Evolutionary conservation across 2,797 vertebrate species (phyloP).

Genomic region (Danio tinwini): DNA sequence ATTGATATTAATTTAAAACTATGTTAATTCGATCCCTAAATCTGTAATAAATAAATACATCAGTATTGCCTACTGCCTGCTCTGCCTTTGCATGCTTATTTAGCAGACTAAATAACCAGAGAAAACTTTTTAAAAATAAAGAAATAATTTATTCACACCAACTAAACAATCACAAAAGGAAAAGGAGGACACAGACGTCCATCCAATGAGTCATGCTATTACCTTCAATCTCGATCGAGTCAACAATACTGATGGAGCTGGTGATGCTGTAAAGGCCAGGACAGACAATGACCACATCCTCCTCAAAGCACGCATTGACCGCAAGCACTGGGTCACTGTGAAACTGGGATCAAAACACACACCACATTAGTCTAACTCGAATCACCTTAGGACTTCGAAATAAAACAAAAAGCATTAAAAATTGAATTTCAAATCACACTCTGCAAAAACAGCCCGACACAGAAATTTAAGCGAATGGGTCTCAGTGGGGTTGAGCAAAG

Average conservation of each 20-base stretch:
- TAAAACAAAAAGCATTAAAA: neutral
- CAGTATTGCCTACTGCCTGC: too few relatives aligned
- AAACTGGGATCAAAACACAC: conserved; percentile 76
- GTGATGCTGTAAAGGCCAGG: conserved; percentile 85
- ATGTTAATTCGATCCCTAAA: too few relatives aligned
- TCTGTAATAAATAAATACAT: too few relatives aligned
- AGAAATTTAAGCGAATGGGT: neutral
- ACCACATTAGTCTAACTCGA: neutral
- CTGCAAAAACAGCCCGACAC: neutral
- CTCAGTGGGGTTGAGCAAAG: neutral
- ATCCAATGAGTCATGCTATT: conserved; percentile 24
- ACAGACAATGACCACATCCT: conserved; percentile 85
- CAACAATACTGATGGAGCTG: conserved; percentile 83
- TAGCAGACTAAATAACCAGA: too few relatives aligned
- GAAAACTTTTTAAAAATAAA: too few relatives aligned
- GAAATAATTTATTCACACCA: too few relatives aligned
- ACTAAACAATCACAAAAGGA: too few relatives aligned
- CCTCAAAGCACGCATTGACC: conserved; percentile 82
- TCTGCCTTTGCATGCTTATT: too few relatives aligned
- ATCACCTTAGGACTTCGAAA: neutral
- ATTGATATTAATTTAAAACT: neutral
- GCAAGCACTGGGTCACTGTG: conserved; percentile 82
- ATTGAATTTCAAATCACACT: neutral
- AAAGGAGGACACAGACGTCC: neutral
- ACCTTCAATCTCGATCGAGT: conserved; percentile 90